Conservation (phyloP, 2,113 vertebrate species). For the Taurulus bubalis region DNA sequence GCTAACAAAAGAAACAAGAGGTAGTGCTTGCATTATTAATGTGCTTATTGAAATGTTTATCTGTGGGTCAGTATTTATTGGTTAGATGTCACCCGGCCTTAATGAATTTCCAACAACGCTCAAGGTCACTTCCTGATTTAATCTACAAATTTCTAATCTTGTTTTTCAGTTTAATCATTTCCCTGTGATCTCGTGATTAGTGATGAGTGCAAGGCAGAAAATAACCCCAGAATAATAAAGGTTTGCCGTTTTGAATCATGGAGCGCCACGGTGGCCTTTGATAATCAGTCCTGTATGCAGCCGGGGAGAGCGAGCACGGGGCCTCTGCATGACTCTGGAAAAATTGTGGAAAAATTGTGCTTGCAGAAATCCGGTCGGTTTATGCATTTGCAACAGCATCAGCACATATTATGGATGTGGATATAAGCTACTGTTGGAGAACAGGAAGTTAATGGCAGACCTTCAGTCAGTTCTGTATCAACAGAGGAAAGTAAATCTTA, state of each 20-base stretch:
- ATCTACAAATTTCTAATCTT: constrained; percentile 38
- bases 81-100: not conserved
- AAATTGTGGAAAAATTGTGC: constrained; percentile 49
- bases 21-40: not conserved
- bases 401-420: constrained; percentile 17
- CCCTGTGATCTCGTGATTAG: constrained; percentile 43
- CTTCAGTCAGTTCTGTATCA: constrained; percentile 3
- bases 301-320: constrained; percentile 15
- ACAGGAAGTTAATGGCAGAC: constrained; percentile 8
- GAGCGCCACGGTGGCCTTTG: constrained; percentile 46
- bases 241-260: constrained; percentile 65
- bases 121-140: constrained; percentile 16
- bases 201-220: constrained; percentile 31
- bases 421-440: constrained; percentile 21
- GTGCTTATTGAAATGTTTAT: not conserved
- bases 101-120: not conserved
- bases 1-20: not conserved
- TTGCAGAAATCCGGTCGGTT: constrained; percentile 53
- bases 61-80: not conserved
- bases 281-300: constrained; percentile 55
- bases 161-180: constrained; percentile 8
- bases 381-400: constrained; percentile 45
- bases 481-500: not conserved
- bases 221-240: constrained; percentile 60
- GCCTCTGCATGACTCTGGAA: constrained; percentile 33